These are phyloP conservation scores for Poliocrania exsul DNA, from an alignment of 2,797 vertebrate genomes.

Conservation along the genomic window DNA sequence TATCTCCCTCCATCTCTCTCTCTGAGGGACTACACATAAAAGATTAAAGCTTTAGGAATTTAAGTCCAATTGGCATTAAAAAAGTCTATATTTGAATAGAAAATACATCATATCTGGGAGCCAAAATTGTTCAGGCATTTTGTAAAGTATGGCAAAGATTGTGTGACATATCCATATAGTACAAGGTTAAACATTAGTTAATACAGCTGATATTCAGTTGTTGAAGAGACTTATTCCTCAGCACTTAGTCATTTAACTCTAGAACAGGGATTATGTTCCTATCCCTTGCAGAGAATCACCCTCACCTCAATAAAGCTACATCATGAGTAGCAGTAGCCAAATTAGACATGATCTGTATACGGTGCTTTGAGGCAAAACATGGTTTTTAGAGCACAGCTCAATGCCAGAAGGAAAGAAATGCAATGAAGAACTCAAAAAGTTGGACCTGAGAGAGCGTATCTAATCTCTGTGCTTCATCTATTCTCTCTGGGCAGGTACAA, in stretches of 20 bases:
- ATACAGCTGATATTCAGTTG: neutral
- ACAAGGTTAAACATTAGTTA: neutral
- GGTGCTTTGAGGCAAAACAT: neutral
- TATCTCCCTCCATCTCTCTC: neutral
- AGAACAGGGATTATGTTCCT: neutral
- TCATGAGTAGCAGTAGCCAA: neutral
- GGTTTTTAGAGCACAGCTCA: neutral
- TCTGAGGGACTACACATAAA: neutral
- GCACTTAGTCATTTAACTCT: neutral
- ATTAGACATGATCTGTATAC: neutral
- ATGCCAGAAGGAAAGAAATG: neutral
- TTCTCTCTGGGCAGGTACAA: neutral
- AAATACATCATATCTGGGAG: neutral
- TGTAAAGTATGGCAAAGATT: neutral
- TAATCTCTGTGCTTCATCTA: neutral
- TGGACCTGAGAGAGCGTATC: neutral
- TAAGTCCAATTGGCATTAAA: neutral
- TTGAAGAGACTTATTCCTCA: neutral
- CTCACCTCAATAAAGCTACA: neutral
- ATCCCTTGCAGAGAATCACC: neutral
- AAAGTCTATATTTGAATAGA: neutral
- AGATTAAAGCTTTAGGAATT: neutral
- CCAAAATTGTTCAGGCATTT: neutral
- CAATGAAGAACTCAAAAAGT: neutral
- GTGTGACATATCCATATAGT: neutral